A percentile compares a stretch with the other conserved stretches of the same genome.
These are phyloP conservation scores for Orthosia cruda DNA, from an alignment of 2,888 invertebrate species.

Conservation along the genomic window DNA sequence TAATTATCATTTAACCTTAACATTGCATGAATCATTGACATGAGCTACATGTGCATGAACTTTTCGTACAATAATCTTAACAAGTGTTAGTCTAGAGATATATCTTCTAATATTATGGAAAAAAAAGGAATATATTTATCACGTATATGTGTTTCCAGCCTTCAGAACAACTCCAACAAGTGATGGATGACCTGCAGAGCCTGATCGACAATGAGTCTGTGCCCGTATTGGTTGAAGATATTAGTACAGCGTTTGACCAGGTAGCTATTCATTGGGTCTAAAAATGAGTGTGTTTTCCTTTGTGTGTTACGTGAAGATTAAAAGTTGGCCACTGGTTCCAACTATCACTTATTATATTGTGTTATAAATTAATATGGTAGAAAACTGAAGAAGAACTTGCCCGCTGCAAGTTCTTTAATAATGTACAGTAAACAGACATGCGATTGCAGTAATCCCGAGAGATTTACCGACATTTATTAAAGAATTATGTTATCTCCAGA, in stretches of 20 bases:
- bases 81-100: not conserved
- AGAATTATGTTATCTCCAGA: too few relatives aligned
- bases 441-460: too few relatives aligned
- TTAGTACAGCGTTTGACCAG: slow-evolving; percentile 80
- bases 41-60: slow-evolving; percentile 24
- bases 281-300: too few relatives aligned
- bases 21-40: slow-evolving; percentile 42
- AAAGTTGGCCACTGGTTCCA: too few relatives aligned
- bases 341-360: too few relatives aligned
- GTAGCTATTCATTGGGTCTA: slow-evolving; percentile 62
- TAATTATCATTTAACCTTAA: slow-evolving; percentile 15
- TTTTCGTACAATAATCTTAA: slow-evolving; percentile 9
- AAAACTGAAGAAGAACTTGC: too few relatives aligned
- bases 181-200: slow-evolving; percentile 78
- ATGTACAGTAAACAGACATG: too few relatives aligned
- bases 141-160: slow-evolving; percentile 74
- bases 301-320: too few relatives aligned
- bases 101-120: not conserved
- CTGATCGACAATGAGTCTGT: slow-evolving; percentile 75
- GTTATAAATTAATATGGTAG: too few relatives aligned
- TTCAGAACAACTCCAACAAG: slow-evolving; percentile 81
- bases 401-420: too few relatives aligned
- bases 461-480: too few relatives aligned
- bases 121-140: not conserved
- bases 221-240: slow-evolving; percentile 75